Conservation (phyloP, 2,113 vertebrate genomes). For the Trichomycterus rosablanca region DNA sequence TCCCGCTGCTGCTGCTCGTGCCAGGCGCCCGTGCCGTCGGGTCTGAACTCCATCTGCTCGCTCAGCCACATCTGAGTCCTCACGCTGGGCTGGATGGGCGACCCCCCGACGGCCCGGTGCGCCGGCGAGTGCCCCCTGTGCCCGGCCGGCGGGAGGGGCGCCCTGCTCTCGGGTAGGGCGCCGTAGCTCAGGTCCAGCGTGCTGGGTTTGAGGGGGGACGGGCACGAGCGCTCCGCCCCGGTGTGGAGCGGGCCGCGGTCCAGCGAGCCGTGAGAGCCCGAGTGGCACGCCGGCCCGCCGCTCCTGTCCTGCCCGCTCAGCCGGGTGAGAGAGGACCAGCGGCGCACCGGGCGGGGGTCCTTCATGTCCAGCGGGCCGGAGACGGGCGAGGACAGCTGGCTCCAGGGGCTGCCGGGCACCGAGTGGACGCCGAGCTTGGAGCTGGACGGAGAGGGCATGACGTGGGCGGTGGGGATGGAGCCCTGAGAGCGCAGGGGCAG, state of each 20-base stretch:
- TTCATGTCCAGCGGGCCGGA: conserved; percentile 79
- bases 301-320: conserved; percentile 63
- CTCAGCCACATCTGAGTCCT: conserved; percentile 94
- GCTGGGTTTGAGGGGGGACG: conserved; percentile 71
- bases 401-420: conserved; percentile 58
- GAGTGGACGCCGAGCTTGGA: conserved; percentile 57
- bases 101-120: conserved; percentile 69
- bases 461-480: conserved; percentile 77
- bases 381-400: conserved; percentile 57
- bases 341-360: conserved; percentile 76
- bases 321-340: conserved; percentile 88
- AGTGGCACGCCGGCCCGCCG: conserved; percentile 39
- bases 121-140: conserved; percentile 64
- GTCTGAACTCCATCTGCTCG: conserved; percentile 82
- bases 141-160: conserved; percentile 56
- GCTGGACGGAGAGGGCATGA: conserved; percentile 76
- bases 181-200: conserved; percentile 79
- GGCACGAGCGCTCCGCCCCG: conserved; percentile 61
- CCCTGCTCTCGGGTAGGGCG: conserved; percentile 79
- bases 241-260: conserved; percentile 63
- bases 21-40: conserved; percentile 57
- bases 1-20: conserved; percentile 63
- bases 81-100: conserved; percentile 81
- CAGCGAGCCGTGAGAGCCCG: conserved; percentile 63
- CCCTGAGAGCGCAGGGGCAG: conserved; percentile 71